Evolutionary conservation across 2,888 invertebrate genomes (phyloP), one percentile per base, ranked within the genome.

Genomic region (Lithophane leautieri): DNA sequence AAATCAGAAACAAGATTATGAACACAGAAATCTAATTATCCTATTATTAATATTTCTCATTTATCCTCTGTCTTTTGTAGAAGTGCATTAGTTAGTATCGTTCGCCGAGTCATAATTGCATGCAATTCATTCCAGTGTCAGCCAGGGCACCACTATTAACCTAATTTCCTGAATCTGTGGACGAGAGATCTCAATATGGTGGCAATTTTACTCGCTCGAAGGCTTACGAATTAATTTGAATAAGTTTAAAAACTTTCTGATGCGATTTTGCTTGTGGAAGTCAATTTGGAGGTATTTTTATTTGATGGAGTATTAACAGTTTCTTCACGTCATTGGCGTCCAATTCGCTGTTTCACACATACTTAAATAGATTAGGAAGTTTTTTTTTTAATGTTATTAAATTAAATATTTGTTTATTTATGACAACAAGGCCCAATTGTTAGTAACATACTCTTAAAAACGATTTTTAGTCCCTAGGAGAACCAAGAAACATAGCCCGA

Each of bases 111-210:
- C 67, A 68, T 82, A 86, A 87, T 86, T 82, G 65, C 78, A 66
- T 81, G 73, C 75, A 70, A 84, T 86, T 81, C 56, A 50, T 82
- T 86, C 11, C 52, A 50, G 61, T 67, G 73, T 50, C 78, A 25
- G 50, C 42, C 58, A 1, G 58, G 76, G 75, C 67, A 66, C 75
- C 60, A 73, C 82, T 79, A 86, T 86, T 87, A 87, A 86, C 84
- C 86, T 78, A 80, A 87, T 87, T 87, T 78, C 78, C 68, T 25
- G 72, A 78, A 71, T 76, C 65, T 76, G 75, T 83, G 76, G 66
- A 63, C 28, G 44, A 75, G 61, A 70, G 70, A 71, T 70, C 73
- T 79, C 71, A 83, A 86, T 79, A 81, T 72, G 65, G 72, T 68
- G 61, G 47, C 58, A 28, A 67, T 77, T 73, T 63, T 62, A 73